Percentiles rank a stretch among this genome's conserved stretches.
Conservation (phyloP, 2,113 vertebrate genomes). For the Dipodomys ordii region DNA sequence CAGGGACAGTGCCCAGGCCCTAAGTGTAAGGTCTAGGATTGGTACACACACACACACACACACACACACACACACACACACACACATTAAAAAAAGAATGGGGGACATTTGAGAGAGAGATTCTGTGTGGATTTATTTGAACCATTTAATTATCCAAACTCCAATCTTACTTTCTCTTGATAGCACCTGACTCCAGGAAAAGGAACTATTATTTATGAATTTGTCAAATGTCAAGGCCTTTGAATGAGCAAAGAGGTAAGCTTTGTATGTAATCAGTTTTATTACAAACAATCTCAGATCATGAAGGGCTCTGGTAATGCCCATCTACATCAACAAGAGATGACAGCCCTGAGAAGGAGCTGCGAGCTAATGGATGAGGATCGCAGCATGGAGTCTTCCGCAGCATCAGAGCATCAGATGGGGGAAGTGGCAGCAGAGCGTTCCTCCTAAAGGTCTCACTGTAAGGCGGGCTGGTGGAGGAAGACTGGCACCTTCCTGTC, state of each 20-base stretch:
- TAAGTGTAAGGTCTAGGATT: no score
- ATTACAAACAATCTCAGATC: not conserved
- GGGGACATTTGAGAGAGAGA: not conserved
- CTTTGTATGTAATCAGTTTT: not conserved
- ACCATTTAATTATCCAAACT: not conserved
- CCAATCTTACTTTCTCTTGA: not conserved
- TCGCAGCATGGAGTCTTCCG: not conserved
- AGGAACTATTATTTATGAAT: not conserved
- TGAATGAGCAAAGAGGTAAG: not conserved
- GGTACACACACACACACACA: no score
- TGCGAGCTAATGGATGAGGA: not conserved
- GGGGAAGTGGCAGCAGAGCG: fast-evolving
- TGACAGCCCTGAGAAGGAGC: not conserved
- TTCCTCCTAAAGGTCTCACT: not conserved
- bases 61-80: no score
- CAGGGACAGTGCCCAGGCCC: no score
- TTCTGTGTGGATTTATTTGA: not conserved
- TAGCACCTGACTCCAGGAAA: not conserved
- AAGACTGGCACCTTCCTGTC: not conserved
- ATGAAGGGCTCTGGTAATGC: not conserved
- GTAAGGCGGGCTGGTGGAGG: not conserved
- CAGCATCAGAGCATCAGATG: fast-evolving
- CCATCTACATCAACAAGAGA: not conserved
- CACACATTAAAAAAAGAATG: not conserved
- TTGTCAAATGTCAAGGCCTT: not conserved